Evolutionary conservation across 2,797 vertebrate genomes (phyloP), one percentile per base, ranked within the genome.

Genomic region (Cryptoprocta ferox): DNA sequence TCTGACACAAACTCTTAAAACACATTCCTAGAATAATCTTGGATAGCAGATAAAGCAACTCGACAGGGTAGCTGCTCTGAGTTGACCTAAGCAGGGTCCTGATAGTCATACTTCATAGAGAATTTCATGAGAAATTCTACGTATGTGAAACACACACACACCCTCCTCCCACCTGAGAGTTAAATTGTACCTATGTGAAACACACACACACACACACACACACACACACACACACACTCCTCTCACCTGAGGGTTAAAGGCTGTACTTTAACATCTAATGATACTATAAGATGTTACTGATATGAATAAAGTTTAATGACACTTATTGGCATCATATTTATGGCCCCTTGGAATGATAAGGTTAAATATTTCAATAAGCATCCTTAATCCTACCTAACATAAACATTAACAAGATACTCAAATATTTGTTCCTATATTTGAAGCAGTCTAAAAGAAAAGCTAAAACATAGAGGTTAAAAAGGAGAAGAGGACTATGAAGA

Each of bases 361-460:
- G 24, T 50, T 66, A 82, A 94, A 26, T 79, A 56, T 94, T 86
- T 89, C 24, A 63, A 28, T 28, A 73, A 68, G 73, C 56, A 66
- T 65, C 21, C 21, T 96, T 94, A 61, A 81, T 63, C 48, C 11
- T 50, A 53, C 50, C 12, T 83, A 19, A 76, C 1, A 16, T 78
- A 70, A 19, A 83, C 59, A 61, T 42, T 42, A 21, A 59, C 21
- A 6, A 93, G 4, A 87, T 28, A 78, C 18, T 50, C 32, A 53
- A 65, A 78, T 91, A 59, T 11, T 78, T 73, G 10, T 42, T 37
- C 63, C 61, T 48, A 53, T 59, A 80, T 32, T 32, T 65, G 37
- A 75, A 78, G 56, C 45, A 70, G 61, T 56, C 82, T 86, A 61
- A 61, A 30, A 80, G 21, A 96, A 94, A 94, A 68, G 39, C 68